phyloP scores from a whole-genome alignment of 2,888 invertebrate genomes.

The Stratiomys singularior region DNA sequence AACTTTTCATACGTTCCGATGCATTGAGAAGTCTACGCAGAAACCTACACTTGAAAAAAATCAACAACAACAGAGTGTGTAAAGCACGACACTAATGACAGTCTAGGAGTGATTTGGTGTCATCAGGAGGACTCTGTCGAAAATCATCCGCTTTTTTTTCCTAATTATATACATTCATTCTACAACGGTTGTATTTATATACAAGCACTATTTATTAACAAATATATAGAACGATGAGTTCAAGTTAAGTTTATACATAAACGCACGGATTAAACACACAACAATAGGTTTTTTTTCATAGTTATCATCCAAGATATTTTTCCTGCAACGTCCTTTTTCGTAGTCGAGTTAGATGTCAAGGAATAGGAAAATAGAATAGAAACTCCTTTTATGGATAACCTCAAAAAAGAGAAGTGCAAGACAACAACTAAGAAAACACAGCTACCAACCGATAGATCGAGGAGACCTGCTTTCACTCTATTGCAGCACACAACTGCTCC shows the following conservation, averaged over 20 bases:
- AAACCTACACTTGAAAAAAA: slow-evolving; percentile 16
- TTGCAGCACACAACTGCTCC: slow-evolving; percentile 64
- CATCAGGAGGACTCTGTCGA: slow-evolving; percentile 15
- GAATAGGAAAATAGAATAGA: slow-evolving; percentile 27
- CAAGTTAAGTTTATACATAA: neutral
- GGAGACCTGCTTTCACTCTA: slow-evolving; percentile 61
- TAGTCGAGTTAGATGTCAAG: slow-evolving; percentile 11
- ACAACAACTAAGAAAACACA: slow-evolving; percentile 47
- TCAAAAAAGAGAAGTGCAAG: slow-evolving; percentile 45
- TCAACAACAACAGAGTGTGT: neutral
- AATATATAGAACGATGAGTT: neutral
- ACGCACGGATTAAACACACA: slow-evolving; percentile 27
- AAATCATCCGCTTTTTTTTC: neutral
- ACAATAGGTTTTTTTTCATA: slow-evolving; percentile 12
- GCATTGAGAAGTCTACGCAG: slow-evolving; percentile 35
- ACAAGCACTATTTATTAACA: slow-evolving; percentile 29
- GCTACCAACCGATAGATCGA: slow-evolving; percentile 51
- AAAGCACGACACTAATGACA: slow-evolving; percentile 43
- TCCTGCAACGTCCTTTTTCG: slow-evolving; percentile 21
- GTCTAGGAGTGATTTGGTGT: slow-evolving; percentile 37
- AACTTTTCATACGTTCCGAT: slow-evolving; percentile 40
- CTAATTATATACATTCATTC: neutral
- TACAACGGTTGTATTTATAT: neutral
- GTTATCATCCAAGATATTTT: slow-evolving; percentile 27
- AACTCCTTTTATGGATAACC: slow-evolving; percentile 39